These are phyloP conservation scores for Eumerus sabulonum DNA, from an alignment of 2,888 invertebrate genomes.

Conservation along the genomic window DNA sequence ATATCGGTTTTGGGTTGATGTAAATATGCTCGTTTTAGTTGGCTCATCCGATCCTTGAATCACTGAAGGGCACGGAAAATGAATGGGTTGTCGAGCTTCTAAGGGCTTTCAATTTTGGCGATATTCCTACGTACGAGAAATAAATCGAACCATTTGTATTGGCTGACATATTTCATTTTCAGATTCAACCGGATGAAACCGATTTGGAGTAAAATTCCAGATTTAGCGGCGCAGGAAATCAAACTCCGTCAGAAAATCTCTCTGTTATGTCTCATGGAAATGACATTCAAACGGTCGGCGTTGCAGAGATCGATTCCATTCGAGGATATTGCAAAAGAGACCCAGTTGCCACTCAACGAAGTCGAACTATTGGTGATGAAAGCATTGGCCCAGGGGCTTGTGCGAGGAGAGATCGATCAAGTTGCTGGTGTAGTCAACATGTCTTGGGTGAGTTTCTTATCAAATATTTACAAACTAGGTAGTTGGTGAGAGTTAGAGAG, in stretches of 20 bases:
- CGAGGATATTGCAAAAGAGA: slow-evolving; percentile 92
- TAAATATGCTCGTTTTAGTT: slow-evolving; percentile 81
- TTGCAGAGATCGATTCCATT: slow-evolving; percentile 93
- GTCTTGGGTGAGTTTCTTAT: slow-evolving; percentile 82
- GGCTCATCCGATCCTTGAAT: slow-evolving; percentile 95
- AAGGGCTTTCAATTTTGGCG: slow-evolving; percentile 91
- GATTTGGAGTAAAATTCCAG: slow-evolving; percentile 89
- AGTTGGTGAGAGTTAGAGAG: too few relatives aligned
- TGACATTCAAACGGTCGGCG: slow-evolving; percentile 97
- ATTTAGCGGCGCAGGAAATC: slow-evolving; percentile 89
- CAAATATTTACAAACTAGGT: not conserved
- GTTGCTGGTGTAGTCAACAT: slow-evolving; percentile 85
- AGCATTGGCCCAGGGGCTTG: slow-evolving; percentile 95
- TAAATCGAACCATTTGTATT: not conserved
- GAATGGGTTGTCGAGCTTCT: slow-evolving; percentile 94
- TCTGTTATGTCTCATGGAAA: slow-evolving; percentile 96
- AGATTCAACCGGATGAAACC: slow-evolving; percentile 86
- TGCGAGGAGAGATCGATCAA: slow-evolving; percentile 97
- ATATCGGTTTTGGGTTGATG: not conserved
- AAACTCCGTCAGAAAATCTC: slow-evolving; percentile 93
- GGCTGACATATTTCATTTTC: slow-evolving; percentile 11
- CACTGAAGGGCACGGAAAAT: slow-evolving; percentile 88
- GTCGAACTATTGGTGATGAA: slow-evolving; percentile 99
- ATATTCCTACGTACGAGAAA: slow-evolving; percentile 80
- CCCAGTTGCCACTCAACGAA: slow-evolving; percentile 89